phyloP scores from a whole-genome alignment of 2,113 vertebrate species.

The Ifrita kowaldi region DNA sequence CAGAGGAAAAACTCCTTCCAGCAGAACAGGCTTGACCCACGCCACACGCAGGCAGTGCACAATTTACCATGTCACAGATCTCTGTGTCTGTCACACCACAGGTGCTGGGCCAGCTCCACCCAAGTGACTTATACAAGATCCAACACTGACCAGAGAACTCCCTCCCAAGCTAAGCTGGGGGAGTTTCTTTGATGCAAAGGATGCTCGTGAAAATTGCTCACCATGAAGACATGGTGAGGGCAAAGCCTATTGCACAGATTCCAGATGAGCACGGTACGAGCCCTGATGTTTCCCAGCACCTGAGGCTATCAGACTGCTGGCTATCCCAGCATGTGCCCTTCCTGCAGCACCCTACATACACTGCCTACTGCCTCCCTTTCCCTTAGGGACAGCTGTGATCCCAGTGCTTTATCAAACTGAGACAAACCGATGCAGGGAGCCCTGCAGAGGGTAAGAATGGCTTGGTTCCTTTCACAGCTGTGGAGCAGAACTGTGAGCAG shows the following conservation, averaged over 20 bases:
- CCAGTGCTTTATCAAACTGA: accelerated
- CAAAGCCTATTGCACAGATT: neutral
- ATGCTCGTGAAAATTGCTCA: neutral
- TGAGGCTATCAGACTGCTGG: neutral
- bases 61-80: accelerated
- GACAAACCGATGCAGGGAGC: neutral
- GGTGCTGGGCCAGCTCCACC: neutral
- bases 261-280: neutral
- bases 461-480: slow-evolving; percentile 53
- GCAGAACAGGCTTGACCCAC: neutral
- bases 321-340: neutral
- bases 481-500: neutral
- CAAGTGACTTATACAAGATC: neutral
- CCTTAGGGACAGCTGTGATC: neutral
- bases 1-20: slow-evolving; percentile 12
- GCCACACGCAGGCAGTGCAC: neutral
- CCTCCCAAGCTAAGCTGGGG: neutral
- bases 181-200: neutral
- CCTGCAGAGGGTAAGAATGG: neutral
- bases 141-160: neutral
- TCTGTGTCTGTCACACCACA: neutral
- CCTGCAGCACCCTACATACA: neutral
- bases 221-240: neutral
- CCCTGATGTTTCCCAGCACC: neutral
- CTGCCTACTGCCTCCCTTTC: neutral